These are phyloP conservation scores for Scaptodrosophila latifasciaeformis DNA, from an alignment of 2,888 invertebrate species.

Conservation along the genomic window DNA sequence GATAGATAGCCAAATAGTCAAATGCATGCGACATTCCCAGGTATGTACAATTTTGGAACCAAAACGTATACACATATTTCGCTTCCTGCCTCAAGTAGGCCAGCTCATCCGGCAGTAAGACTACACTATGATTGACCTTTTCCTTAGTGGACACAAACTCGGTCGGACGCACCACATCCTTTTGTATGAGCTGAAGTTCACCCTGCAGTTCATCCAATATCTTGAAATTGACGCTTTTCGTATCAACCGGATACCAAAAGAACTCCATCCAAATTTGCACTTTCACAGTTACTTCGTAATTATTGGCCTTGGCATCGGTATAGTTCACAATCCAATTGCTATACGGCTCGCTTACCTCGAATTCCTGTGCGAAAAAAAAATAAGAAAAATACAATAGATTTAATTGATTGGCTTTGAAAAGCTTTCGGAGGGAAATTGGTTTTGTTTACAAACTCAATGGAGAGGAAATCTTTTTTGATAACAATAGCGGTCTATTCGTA, in stretches of 20 bases:
- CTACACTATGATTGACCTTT: conserved; percentile 78
- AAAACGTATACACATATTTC: conserved; percentile 80
- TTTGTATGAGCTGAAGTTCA: conserved; percentile 80
- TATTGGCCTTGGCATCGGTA: conserved; percentile 77
- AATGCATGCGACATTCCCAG: conserved; percentile 80
- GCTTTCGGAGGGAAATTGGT: too few relatives aligned
- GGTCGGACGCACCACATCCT: conserved; percentile 77
- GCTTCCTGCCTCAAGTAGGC: conserved; percentile 78
- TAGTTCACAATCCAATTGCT: conserved; percentile 81
- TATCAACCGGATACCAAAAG: neutral
- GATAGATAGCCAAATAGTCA: conserved; percentile 80
- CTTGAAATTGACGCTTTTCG: conserved; percentile 48
- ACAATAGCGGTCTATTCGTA: too few relatives aligned
- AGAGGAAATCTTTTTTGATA: neutral
- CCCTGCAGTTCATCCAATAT: conserved; percentile 82
- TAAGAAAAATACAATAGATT: conserved; percentile 8
- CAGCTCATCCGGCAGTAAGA: conserved; percentile 79
- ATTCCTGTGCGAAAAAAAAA: conserved; percentile 60
- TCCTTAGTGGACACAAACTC: conserved; percentile 81
- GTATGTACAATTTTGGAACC: conserved; percentile 87
- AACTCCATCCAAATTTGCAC: conserved; percentile 68
- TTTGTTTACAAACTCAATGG: conserved; percentile 9
- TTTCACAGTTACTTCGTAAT: conserved; percentile 78
- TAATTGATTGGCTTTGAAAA: too few relatives aligned
- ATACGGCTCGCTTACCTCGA: conserved; percentile 75